Evolutionary conservation across 2,888 invertebrate species (phyloP), one percentile per base, ranked within the genome.

Genomic region (Eristalis tenax): DNA sequence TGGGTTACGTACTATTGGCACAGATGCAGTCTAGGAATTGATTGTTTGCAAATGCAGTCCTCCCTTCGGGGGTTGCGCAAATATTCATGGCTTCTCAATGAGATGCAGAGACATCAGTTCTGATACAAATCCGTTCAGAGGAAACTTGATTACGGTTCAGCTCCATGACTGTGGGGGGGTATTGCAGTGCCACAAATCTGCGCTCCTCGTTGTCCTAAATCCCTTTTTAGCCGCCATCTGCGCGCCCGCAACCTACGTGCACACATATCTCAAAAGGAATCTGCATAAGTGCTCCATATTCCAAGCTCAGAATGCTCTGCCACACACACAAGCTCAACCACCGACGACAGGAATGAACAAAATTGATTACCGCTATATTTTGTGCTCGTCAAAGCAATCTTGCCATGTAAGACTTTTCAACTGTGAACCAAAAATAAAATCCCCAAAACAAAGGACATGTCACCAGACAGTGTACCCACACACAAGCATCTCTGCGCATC

Each of bases 321-420:
- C 59, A 23, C 23, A 59, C 59, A 23, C 23, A 59, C 59, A 15
- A 26, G 26, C 23, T 26, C 26, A 28, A 59, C 59, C 26, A 23
- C 23, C 6, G 35, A 73, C 10, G 43, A 32, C 38, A 76, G 28
- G 74, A 65, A 65, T 56, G 74, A 82, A 82, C 77, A 70, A 82
- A 71, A 82, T 82, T 86, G 85, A 86, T 86, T 86, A 82, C 82
- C 64, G 65, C 74, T 70, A 86, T 69, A 78, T 74, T 43, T 64
- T 38, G 40, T 40, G 10, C 13, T 40, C 23, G 50, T 63, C 68
- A 61, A 71, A 77, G 70, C 35, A 22, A 71, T 63, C 57, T 64
- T 40, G 68, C 32, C 57, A 35, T 74, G 69, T 11, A 74, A 71
- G 69, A 78, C 81, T 76, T 84, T 57, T 65, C 68, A 80, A 81